phyloP scores from a whole-genome alignment of 92 coral and sea anemone genomes.

The Nematostella vectensis region DNA sequence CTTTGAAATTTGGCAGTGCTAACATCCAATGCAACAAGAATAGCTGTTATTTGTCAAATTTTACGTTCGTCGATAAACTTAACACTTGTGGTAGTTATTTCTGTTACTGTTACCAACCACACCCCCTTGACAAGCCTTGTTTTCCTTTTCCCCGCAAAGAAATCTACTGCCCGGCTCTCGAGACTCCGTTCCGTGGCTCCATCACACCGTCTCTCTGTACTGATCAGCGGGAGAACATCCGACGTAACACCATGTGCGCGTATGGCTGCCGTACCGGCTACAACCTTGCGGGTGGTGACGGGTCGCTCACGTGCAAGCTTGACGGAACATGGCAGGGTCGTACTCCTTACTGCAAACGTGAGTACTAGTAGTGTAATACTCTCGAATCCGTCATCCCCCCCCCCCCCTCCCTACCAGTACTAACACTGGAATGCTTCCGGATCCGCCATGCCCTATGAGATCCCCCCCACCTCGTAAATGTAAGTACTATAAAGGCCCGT shows the following conservation, averaged over 20 bases:
- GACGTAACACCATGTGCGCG: conserved; percentile 63
- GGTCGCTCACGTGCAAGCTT: conserved; percentile 59
- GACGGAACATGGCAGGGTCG: conserved; percentile 77
- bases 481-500: too few species aligned
- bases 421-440: not conserved
- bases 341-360: conserved; percentile 86
- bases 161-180: conserved; percentile 83
- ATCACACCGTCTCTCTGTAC: conserved; percentile 50
- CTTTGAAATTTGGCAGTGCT: too few species aligned
- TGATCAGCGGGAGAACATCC: conserved; percentile 69
- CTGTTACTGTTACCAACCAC: not conserved
- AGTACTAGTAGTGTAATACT: conserved; percentile 3
- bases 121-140: not conserved
- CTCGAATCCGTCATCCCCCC: too few species aligned
- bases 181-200: conserved; percentile 85
- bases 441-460: too few species aligned
- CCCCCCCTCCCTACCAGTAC: not conserved
- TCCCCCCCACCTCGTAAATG: not conserved
- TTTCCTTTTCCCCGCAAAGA: conserved; percentile 21
- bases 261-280: conserved; percentile 76
- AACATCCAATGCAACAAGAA: too few species aligned
- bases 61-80: not conserved
- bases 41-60: too few species aligned
- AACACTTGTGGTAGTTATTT: not conserved
- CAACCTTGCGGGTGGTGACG: conserved; percentile 56